Percentiles rank a stretch among this genome's conserved stretches.
Conservation (phyloP, 37 sponge, comb jelly and placozoan genomes). For the Dysidea cf. avara region DNA sequence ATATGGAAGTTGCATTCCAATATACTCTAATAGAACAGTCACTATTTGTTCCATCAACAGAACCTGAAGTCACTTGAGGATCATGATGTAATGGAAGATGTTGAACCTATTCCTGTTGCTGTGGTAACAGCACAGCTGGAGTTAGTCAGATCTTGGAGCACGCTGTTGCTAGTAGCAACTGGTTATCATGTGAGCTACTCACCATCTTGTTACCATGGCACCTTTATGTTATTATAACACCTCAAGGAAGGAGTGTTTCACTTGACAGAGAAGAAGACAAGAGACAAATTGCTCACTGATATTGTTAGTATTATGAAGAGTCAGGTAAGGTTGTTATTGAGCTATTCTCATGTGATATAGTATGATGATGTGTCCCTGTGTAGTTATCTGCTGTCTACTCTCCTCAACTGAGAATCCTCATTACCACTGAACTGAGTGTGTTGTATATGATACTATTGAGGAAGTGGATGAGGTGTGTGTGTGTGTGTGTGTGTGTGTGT, state of each 20-base stretch:
- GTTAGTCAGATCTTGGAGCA: conserved; percentile 35
- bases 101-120: background rate
- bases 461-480: conserved; percentile 38
- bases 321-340: background rate
- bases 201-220: background rate
- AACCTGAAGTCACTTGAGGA: conserved; percentile 1
- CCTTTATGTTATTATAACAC: too few relatives aligned
- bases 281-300: too few relatives aligned
- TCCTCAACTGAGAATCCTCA: background rate
- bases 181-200: conserved; percentile 19
- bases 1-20: too few relatives aligned
- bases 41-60: too few relatives aligned
- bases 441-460: conserved; percentile 42
- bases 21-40: too few relatives aligned
- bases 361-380: background rate
- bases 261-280: background rate
- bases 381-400: background rate
- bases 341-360: background rate
- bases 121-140: conserved; percentile 31
- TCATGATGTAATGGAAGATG: background rate
- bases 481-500: background rate
- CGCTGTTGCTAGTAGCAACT: conserved; percentile 31
- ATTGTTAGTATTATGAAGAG: background rate
- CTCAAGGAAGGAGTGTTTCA: conserved; percentile 1
- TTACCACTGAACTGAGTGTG: conserved; percentile 46